Percentiles rank a stretch among this genome's conserved stretches.
phyloP scores from a whole-genome alignment of 2,888 invertebrate genomes.

The Dolomedes plantarius region DNA sequence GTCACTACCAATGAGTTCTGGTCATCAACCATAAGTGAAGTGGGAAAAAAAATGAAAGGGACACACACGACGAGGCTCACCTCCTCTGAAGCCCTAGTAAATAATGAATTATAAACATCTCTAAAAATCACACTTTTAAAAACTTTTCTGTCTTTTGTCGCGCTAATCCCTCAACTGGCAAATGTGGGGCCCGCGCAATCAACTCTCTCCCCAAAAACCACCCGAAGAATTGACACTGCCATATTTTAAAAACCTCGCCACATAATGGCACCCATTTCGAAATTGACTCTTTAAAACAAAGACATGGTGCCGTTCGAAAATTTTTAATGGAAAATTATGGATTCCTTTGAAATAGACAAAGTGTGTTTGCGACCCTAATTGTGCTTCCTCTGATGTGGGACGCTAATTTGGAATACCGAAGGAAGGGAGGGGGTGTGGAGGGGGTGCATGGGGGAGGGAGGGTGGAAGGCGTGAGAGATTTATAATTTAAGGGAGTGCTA shows the following conservation, averaged over 20 bases:
- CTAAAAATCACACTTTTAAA: background rate
- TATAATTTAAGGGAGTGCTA: conserved; percentile 64
- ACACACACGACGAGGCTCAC: too few relatives aligned
- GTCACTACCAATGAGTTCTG: background rate
- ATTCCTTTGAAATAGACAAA: conserved; percentile 56
- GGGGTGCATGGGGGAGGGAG: background rate
- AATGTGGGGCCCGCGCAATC: background rate
- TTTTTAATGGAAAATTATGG: conserved; percentile 71
- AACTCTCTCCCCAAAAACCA: background rate
- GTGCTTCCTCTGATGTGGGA: conserved; percentile 20
- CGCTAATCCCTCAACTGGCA: conserved; percentile 16
- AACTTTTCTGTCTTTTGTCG: background rate
- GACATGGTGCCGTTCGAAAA: conserved; percentile 32
- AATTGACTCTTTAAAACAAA: conserved; percentile 48
- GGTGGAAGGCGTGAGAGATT: conserved; percentile 32
- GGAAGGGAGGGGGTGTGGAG: background rate
- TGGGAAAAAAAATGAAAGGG: background rate
- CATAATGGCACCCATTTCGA: conserved; percentile 37
- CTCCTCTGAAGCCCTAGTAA: background rate
- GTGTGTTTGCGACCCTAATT: conserved; percentile 39
- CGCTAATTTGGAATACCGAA: conserved; percentile 32
- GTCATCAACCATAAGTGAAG: background rate
- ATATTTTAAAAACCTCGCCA: conserved; percentile 34
- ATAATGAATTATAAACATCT: background rate
- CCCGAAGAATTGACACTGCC: conserved; percentile 13